A percentile compares a stretch with the other conserved stretches of the same genome.
Conservation (phyloP, 2,113 vertebrate genomes). For the Ameiurus melas region DNA sequence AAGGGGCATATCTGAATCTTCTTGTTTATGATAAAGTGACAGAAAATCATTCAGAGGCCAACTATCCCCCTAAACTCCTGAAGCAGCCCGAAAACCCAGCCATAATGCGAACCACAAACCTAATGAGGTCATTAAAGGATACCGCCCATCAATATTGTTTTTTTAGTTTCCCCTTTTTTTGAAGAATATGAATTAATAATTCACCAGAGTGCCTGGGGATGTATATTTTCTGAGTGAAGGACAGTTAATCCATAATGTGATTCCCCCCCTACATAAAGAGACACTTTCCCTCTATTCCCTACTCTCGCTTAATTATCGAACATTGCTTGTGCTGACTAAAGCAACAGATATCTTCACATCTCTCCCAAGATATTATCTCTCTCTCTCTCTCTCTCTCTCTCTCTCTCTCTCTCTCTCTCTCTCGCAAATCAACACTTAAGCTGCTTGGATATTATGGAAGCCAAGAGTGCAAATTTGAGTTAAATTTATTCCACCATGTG, state of each 20-base stretch:
- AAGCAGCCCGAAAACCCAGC: constrained; percentile 66
- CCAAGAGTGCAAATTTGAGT: constrained; percentile 56
- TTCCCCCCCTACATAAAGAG: constrained; percentile 44
- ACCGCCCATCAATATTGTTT: constrained; percentile 77
- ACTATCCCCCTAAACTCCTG: constrained; percentile 71
- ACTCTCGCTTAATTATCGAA: constrained; percentile 41
- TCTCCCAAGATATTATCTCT: constrained; percentile 12
- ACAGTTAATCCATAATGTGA: constrained; percentile 82
- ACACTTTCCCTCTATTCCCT: constrained; percentile 34
- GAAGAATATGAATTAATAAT: constrained; percentile 86
- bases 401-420: not conserved
- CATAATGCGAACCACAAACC: constrained; percentile 69
- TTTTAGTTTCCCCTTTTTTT: constrained; percentile 64
- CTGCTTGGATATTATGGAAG: constrained; percentile 16
- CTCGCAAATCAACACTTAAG: not conserved
- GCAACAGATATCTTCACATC: constrained; percentile 47
- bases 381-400: constrained; percentile 19
- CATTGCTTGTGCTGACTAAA: constrained; percentile 43
- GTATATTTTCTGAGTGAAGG: constrained; percentile 80
- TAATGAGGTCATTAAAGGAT: constrained; percentile 80
- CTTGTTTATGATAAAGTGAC: constrained; percentile 78
- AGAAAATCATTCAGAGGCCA: constrained; percentile 77
- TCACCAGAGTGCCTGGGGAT: constrained; percentile 77
- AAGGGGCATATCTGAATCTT: constrained; percentile 63
- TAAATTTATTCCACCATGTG: constrained; percentile 60